Evolutionary conservation across 2,888 invertebrate genomes (phyloP).

Genomic region (Sminthurinus aureus): DNA sequence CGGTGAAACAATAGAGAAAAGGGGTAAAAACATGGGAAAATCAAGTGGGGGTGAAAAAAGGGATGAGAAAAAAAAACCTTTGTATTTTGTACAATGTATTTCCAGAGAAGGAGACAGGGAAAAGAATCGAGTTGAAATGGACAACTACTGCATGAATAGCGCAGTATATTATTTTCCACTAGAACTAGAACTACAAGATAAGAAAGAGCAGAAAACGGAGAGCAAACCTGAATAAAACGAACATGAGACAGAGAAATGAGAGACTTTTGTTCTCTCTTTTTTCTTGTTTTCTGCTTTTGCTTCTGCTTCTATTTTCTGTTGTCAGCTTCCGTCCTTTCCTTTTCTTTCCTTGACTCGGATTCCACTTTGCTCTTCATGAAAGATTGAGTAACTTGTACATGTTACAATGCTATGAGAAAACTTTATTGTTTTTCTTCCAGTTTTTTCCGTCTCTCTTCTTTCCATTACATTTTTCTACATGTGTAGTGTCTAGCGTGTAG

Average conservation of each 20-base stretch:
- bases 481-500: no score
- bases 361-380: conserved; percentile 45
- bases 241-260: neutral
- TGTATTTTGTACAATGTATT: neutral
- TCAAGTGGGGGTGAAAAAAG: no score
- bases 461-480: neutral
- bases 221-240: conserved; percentile 4
- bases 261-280: neutral
- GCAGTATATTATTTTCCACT: neutral
- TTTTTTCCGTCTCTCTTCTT: conserved; percentile 35
- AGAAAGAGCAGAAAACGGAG: neutral
- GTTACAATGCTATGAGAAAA: conserved; percentile 51
- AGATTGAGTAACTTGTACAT: conserved; percentile 48
- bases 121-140: no score
- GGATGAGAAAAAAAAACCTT: neutral
- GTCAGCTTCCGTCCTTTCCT: neutral
- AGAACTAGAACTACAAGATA: neutral
- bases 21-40: no score
- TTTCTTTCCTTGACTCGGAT: neutral
- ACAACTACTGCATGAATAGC: neutral
- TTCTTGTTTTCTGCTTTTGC: no score
- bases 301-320: no score
- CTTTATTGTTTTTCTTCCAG: conserved; percentile 48
- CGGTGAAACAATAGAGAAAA: no score
- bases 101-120: no score